phyloP scores from a whole-genome alignment of 2,113 vertebrate genomes.

The Xenopus borealis region DNA sequence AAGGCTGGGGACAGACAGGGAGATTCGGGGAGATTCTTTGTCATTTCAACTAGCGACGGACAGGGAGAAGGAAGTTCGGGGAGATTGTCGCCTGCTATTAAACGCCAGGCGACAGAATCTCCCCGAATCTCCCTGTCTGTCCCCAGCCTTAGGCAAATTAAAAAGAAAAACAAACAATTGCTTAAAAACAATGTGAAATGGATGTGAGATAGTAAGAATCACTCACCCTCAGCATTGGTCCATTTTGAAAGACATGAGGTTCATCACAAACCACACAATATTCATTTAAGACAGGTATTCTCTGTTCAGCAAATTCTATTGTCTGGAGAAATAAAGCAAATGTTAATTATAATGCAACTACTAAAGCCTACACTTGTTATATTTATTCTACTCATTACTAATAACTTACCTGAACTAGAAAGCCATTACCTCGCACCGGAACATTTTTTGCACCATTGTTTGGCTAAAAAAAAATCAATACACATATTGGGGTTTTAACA shows the following conservation, averaged over 20 bases:
- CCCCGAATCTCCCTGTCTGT: too few species aligned
- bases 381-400: too few species aligned
- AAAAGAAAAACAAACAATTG: too few species aligned
- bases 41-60: too few species aligned
- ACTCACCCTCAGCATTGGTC: slow-evolving; percentile 88
- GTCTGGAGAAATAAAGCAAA: slow-evolving; percentile 63
- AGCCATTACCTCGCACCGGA: slow-evolving; percentile 76
- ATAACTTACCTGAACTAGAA: slow-evolving; percentile 82
- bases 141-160: too few species aligned
- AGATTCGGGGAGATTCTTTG: too few species aligned
- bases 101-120: too few species aligned
- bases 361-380: too few species aligned
- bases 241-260: slow-evolving; percentile 87
- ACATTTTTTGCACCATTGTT: slow-evolving; percentile 79
- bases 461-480: slow-evolving; percentile 65
- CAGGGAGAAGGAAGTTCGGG: too few species aligned
- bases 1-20: too few species aligned
- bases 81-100: too few species aligned
- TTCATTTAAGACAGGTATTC: slow-evolving; percentile 84
- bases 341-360: neutral
- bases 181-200: too few species aligned
- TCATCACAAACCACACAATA: slow-evolving; percentile 90
- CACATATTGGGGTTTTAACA: neutral
- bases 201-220: neutral
- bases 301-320: slow-evolving; percentile 85